Percentiles rank a stretch among this genome's conserved stretches.
Evolutionary conservation across 2,797 vertebrate species (phyloP).

Genomic region (Typhlichthys subterraneus): DNA sequence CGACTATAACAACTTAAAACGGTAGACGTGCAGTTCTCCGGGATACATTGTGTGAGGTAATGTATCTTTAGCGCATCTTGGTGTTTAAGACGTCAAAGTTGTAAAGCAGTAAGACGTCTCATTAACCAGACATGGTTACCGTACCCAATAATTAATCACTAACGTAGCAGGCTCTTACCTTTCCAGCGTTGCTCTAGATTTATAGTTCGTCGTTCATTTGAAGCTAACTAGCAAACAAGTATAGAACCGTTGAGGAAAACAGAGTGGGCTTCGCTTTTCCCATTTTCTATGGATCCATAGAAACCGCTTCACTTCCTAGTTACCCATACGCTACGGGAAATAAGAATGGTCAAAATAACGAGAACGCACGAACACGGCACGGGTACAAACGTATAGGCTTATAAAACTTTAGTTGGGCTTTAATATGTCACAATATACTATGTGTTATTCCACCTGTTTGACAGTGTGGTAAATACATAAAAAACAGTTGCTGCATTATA

Average conservation of each 20-base stretch:
- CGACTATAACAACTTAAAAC: too few relatives aligned
- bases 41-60: neutral
- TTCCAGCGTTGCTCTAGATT: neutral
- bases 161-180: neutral
- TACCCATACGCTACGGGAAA: constrained; percentile 67
- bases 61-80: too few relatives aligned
- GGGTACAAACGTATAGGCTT: too few relatives aligned
- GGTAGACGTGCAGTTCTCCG: neutral
- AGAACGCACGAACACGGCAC: too few relatives aligned
- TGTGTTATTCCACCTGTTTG: too few relatives aligned
- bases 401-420: too few relatives aligned
- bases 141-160: neutral
- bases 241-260: neutral
- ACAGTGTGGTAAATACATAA: too few relatives aligned
- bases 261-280: constrained; percentile 7
- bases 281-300: constrained; percentile 46
- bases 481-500: too few relatives aligned
- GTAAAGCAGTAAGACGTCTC: neutral
- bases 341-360: constrained; percentile 38
- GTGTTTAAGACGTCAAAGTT: neutral
- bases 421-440: too few relatives aligned
- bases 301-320: constrained; percentile 71
- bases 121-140: neutral
- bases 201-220: neutral
- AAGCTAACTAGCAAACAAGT: neutral